Percentiles rank a stretch among this genome's conserved stretches.
Evolutionary conservation across 2,113 vertebrate species (phyloP).

Genomic region (Paracanthobrama guichenoti): DNA sequence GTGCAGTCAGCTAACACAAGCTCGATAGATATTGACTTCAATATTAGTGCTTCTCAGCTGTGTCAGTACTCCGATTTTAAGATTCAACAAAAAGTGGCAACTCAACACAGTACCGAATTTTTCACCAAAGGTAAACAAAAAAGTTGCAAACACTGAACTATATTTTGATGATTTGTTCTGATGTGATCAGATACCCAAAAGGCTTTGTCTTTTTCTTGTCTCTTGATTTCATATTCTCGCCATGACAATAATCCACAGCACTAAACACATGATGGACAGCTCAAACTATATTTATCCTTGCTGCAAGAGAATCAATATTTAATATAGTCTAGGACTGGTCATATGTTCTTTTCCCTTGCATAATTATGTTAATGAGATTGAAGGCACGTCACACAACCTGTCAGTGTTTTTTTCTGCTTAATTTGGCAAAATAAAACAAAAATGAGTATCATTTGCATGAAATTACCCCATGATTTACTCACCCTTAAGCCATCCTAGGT

Average conservation of each 20-base stretch:
- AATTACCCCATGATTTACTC: too few species aligned
- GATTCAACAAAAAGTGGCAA: background rate
- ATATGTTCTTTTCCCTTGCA: background rate
- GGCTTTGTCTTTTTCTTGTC: background rate
- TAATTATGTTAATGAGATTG: background rate
- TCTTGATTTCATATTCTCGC: background rate
- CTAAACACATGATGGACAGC: background rate
- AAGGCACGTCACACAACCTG: background rate
- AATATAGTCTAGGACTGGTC: background rate
- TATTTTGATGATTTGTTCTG: background rate
- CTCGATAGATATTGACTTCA: conserved; percentile 32
- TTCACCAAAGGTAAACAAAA: background rate
- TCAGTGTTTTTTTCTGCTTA: background rate
- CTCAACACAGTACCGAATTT: background rate
- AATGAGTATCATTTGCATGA: background rate
- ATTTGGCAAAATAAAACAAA: background rate
- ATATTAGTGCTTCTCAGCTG: background rate
- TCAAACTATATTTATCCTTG: background rate
- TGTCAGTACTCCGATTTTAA: background rate
- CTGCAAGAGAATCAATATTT: background rate
- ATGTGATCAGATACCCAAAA: background rate
- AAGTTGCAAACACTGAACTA: background rate
- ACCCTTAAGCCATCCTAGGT: too few species aligned
- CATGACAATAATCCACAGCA: background rate
- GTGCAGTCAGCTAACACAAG: conserved; percentile 1